Base-by-base conservation (phyloP, 2,888 invertebrate species). In the Orchestes rusci region DNA sequence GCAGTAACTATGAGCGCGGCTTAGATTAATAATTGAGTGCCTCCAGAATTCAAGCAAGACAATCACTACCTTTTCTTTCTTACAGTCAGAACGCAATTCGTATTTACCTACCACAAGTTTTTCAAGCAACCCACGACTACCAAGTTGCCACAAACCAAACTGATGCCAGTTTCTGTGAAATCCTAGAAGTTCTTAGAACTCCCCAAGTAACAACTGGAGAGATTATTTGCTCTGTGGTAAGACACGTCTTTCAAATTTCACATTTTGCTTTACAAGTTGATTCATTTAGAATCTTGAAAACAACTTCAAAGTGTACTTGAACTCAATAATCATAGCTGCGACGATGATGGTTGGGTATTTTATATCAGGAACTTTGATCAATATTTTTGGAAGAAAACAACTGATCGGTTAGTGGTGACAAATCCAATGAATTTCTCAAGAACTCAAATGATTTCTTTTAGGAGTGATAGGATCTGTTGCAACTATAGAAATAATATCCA, bases 101-200 rank as follows among this genome's bases (percentile, higher is more conserved):
- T 12, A 73, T 91, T 20, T 92, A 91, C 90, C 75, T 90, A 54
- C 91, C 91, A 0, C 88, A 90, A 62, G 71, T 92, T 13, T 89
- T 90, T 53, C 79, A 84, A 40, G 82, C 84, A 63, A 79, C 83
- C 38, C 65, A 64, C 48, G 66, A 68, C 45, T 68, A 66, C 48
- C 53, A 63, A 46, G 43, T 49, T 17, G 47, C 53, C 17, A n/a
- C n/a, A n/a, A n/a, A n/a, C n/a, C n/a, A n/a, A n/a, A n/a, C n/a
- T n/a, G n/a, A n/a, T n/a, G n/a, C 70, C 15, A 66, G 64, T 43
- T 62, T 74, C 43, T 73, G 73, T 54, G 66, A 34, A n/a, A n/a
- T n/a, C n/a, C n/a, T n/a, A n/a, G n/a, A n/a, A n/a, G n/a, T n/a
- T 2, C 54, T 58, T 29, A 53, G 51, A 16, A 31, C 8, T 33